Percentiles rank a stretch among this genome's conserved stretches.
These are phyloP conservation scores for Andinoacara biseriatus DNA, from an alignment of 2,113 vertebrate species.

Conservation along the genomic window DNA sequence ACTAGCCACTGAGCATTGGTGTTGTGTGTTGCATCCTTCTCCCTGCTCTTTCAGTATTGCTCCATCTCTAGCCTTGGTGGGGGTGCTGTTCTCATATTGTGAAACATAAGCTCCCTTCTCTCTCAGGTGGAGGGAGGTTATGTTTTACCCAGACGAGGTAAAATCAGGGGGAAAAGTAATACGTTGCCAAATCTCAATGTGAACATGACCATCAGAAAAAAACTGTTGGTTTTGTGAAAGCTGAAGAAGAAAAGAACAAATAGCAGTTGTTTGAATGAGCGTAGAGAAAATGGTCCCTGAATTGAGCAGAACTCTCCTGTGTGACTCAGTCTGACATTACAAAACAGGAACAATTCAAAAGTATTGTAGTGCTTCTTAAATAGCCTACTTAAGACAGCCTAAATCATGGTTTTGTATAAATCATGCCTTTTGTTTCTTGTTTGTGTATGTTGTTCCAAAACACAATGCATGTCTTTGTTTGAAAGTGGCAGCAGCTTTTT, in stretches of 20 bases:
- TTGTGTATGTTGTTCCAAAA: slow-evolving; percentile 17
- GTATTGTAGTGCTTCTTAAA: background rate
- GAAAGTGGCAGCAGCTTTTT: background rate
- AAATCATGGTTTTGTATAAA: slow-evolving; percentile 22
- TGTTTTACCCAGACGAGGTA: no score
- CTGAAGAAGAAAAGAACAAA: background rate
- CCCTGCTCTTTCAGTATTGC: no score
- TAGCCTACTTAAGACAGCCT: background rate
- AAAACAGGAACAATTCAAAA: background rate
- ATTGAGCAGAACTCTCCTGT: background rate
- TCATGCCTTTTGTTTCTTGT: slow-evolving; percentile 18
- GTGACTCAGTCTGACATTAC: background rate
- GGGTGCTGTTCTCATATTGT: no score
- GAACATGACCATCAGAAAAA: background rate
- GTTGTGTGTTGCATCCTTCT: no score
- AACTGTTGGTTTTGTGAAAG: background rate
- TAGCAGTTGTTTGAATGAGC: background rate
- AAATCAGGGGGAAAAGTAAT: accelerated
- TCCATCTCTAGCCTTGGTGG: no score
- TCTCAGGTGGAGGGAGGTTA: no score
- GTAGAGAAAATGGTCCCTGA: accelerated
- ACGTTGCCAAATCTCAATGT: background rate
- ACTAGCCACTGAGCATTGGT: no score
- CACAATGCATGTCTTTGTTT: slow-evolving; percentile 15
- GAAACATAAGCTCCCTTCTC: no score